Base-by-base conservation (phyloP, 2,888 invertebrate genomes). In the Chaetogeoica ovagalla region DNA sequence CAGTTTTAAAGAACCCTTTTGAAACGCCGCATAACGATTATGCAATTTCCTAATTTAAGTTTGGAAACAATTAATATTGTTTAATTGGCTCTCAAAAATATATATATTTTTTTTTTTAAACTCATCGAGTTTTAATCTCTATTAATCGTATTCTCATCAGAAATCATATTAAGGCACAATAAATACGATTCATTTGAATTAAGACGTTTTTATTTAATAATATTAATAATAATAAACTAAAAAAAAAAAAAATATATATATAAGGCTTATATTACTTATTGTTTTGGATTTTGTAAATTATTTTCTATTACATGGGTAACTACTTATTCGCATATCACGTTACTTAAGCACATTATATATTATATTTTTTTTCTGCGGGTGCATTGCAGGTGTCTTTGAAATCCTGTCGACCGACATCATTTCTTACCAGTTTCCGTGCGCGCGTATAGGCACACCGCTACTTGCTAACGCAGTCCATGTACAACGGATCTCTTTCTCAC, bases 101-200 rank as follows among this genome's bases (percentile, higher is more conserved):
- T 21, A 43, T 48, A 7, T 7, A 7, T 7, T 4, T 39, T 6
- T 7, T 6, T 43, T 43, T 15, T 21, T 43, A 7, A 43, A 30
- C 21, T 66, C 39, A 21, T 43, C 39, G 39, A 19, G 30, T 43
- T 66, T 66, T 65, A 6, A 66, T 48, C 48, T 68, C 30, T 43
- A 43, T 66, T 65, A 6, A 66, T 48, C 23, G 48, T 55, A 69
- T n/a, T 30, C 30, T 55, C 15, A 2, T 66, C 43, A 43, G n/a
- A 66, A 66, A 65, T 65, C 5, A 65, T 13, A 11, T 13, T 30
- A 30, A n/a, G 30, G 30, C 19, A 2, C 13, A 62, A 66, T 52
- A 69, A 69, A 69, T 52, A 69, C 30, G 30, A 52, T 69, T 52
- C 19, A 69, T 69, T 48, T 3, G 23, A 68, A 23, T 8, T 30